These are phyloP conservation scores for Cyprinella venusta DNA, from an alignment of 2,797 vertebrate species.

Conservation along the genomic window DNA sequence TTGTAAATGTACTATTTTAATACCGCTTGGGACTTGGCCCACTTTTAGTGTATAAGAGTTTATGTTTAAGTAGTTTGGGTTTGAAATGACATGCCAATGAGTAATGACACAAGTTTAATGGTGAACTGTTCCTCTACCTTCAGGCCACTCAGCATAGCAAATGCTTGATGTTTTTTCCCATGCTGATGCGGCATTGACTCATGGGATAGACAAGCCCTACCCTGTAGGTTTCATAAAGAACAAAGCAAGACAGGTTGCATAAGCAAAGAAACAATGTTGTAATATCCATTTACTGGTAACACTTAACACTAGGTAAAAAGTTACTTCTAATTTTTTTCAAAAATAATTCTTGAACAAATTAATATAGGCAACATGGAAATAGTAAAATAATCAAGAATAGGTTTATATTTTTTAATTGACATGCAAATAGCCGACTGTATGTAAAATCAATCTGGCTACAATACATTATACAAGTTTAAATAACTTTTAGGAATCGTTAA, in stretches of 20 bases:
- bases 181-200: conserved; percentile 31
- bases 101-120: neutral
- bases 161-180: conserved; percentile 30
- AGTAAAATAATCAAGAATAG: neutral
- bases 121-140: conserved; percentile 38
- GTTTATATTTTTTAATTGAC: neutral
- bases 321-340: neutral
- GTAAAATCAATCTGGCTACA: neutral
- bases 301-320: neutral
- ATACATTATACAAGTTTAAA: neutral
- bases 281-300: neutral
- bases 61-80: neutral
- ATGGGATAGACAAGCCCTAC: conserved; percentile 10
- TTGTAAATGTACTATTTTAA: too few species aligned
- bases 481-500: neutral
- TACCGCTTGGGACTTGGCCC: too few species aligned
- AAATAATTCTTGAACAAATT: neutral
- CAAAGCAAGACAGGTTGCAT: neutral
- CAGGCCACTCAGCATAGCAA: conserved; percentile 27
- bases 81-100: neutral
- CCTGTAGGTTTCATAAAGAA: neutral
- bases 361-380: neutral
- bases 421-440: neutral
- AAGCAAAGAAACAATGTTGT: conserved; percentile 1
- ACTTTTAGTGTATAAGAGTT: too few species aligned